Conservation (phyloP, 2,888 invertebrate genomes). For the Sphaerophoria taeniata region DNA sequence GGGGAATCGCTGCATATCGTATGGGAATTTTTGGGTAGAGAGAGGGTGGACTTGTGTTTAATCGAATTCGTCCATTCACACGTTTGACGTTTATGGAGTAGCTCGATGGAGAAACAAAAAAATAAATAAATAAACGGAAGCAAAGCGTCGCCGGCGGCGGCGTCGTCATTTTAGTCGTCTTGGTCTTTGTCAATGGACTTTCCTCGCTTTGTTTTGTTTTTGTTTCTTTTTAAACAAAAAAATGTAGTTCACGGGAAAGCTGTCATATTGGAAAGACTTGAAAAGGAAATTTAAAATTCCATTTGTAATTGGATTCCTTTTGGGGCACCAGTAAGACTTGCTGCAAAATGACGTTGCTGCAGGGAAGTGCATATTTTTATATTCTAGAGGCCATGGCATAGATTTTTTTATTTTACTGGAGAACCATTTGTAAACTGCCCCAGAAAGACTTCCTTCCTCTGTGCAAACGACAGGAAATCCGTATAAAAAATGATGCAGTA, state of each 20-base stretch:
- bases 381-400: neutral
- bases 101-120: constrained; percentile 45
- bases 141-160: constrained; percentile 3
- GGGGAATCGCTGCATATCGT: constrained; percentile 13
- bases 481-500: neutral
- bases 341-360: neutral
- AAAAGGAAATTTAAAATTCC: constrained; percentile 60
- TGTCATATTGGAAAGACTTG: constrained; percentile 59
- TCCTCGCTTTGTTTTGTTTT: constrained; percentile 43
- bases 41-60: constrained; percentile 55
- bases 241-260: constrained; percentile 68
- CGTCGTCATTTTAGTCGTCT: too few species aligned
- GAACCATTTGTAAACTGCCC: neutral
- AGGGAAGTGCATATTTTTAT: neutral
- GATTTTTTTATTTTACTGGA: neutral
- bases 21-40: constrained; percentile 33
- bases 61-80: constrained; percentile 69
- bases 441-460: neutral
- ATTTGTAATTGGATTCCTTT: constrained; percentile 44
- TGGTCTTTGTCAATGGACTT: constrained; percentile 26
- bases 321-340: constrained; percentile 34
- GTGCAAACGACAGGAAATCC: neutral
- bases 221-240: constrained; percentile 44
- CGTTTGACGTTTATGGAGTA: constrained; percentile 69
- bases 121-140: constrained; percentile 62